phyloP scores from a whole-genome alignment of 2,797 vertebrate genomes.

The Acomys russatus region DNA sequence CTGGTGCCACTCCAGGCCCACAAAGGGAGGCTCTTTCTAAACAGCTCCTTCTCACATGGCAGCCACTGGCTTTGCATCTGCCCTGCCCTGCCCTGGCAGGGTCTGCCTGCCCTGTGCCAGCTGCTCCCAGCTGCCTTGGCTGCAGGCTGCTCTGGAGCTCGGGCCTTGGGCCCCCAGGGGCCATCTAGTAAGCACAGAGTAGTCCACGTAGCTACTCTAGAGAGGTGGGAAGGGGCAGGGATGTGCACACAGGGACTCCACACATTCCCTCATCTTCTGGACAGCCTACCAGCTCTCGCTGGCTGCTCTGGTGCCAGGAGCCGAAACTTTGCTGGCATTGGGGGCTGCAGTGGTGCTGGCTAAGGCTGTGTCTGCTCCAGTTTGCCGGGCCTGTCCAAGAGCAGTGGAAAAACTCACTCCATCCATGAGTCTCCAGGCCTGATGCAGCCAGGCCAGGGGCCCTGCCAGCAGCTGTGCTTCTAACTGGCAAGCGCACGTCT shows the following conservation, averaged over 20 bases:
- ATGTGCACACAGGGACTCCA: background rate
- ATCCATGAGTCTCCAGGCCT: slow-evolving; percentile 24
- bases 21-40: slow-evolving; percentile 74
- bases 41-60: slow-evolving; percentile 78
- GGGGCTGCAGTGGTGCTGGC: background rate
- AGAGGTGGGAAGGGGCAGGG: background rate
- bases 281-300: slow-evolving; percentile 42
- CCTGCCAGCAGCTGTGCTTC: slow-evolving; percentile 46
- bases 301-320: slow-evolving; percentile 59
- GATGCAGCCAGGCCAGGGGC: slow-evolving; percentile 13
- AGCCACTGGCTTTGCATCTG: slow-evolving; percentile 80
- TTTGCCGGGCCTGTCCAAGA: background rate
- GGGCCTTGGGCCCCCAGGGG: background rate
- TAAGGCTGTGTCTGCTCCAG: slow-evolving; percentile 66
- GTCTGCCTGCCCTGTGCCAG: slow-evolving; percentile 29
- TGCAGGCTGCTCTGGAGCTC: background rate
- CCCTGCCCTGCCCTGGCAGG: slow-evolving; percentile 64
- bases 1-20: slow-evolving; percentile 76
- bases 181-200: background rate
- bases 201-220: background rate
- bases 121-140: slow-evolving; percentile 62
- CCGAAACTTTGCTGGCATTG: background rate
- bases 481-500: background rate
- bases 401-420: slow-evolving; percentile 81
- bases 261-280: slow-evolving; percentile 51